Evolutionary conservation across 2,113 vertebrate genomes (phyloP).

Genomic region (Lota lota): DNA sequence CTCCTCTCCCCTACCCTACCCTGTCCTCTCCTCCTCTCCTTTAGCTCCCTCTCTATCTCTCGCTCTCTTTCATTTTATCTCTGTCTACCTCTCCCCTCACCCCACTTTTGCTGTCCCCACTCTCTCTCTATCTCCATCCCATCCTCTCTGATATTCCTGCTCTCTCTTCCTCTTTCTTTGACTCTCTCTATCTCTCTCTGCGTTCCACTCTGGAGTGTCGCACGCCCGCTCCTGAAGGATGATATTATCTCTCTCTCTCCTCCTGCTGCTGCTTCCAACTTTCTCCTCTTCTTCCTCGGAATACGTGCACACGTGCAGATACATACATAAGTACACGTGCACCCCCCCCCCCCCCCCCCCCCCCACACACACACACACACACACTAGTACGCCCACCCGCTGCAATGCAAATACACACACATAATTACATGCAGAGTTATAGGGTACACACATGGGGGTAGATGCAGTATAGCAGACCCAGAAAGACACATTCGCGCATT

Average conservation of each 20-base stretch:
- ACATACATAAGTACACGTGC: neutral
- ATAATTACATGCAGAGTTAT: too few species aligned
- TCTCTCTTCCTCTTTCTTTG: slow-evolving; percentile 65
- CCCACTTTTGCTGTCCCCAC: neutral
- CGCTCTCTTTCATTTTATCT: neutral
- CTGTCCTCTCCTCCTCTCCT: too few species aligned
- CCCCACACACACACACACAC: slow-evolving; percentile 7
- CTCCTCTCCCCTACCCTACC: too few species aligned
- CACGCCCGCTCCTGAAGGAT: too few species aligned
- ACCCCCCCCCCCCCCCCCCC: too few species aligned
- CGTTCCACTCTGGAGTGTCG: too few species aligned
- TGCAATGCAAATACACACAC: too few species aligned
- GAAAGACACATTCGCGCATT: neutral
- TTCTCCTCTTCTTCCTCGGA: neutral
- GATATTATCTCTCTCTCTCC: too few species aligned
- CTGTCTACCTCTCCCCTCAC: neutral
- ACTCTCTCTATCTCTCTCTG: slow-evolving; percentile 56
- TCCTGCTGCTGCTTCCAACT: too few species aligned
- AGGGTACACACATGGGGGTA: neutral
- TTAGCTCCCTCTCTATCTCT: neutral
- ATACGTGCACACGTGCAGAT: neutral
- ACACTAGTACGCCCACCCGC: too few species aligned
- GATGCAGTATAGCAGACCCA: too few species aligned
- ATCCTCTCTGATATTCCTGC: too few species aligned
- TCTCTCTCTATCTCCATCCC: slow-evolving; percentile 29